Conservation (phyloP, 1,140 invertebrate genomes). For the Ceratosolen fusciceps region DNA sequence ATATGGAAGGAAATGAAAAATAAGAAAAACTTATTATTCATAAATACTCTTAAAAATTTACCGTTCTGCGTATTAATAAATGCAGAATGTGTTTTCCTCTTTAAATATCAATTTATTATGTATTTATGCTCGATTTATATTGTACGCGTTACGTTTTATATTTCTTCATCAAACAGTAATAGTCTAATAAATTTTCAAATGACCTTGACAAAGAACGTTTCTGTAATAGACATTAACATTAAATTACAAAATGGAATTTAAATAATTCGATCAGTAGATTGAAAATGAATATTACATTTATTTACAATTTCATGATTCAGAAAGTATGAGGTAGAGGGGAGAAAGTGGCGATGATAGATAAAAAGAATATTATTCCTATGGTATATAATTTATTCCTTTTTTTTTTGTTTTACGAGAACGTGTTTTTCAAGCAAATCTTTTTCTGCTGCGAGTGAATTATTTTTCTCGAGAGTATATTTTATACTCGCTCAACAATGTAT, state of each 20-base stretch:
- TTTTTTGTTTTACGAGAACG: not conserved
- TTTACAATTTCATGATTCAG: not conserved
- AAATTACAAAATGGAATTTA: not conserved
- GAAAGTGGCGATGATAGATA: too few species aligned
- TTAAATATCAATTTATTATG: not conserved
- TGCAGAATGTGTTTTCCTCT: too few species aligned
- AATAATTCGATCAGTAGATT: not conserved
- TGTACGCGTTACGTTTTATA: not conserved
- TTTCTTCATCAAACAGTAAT: not conserved
- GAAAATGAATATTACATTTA: not conserved
- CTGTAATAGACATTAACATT: not conserved
- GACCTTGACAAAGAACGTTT: slow-evolving; percentile 14
- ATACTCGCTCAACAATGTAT: not conserved
- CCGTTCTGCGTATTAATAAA: not conserved
- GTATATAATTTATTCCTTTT: not conserved
- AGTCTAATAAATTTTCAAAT: not conserved
- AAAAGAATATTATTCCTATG: too few species aligned
- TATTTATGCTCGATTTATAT: not conserved
- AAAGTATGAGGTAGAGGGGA: too few species aligned
- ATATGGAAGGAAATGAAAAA: not conserved
- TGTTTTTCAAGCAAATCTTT: not conserved
- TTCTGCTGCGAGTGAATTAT: not conserved
- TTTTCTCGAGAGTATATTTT: not conserved
- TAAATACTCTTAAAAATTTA: not conserved
- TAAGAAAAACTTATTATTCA: not conserved